These are phyloP conservation scores for Columba janthina DNA, from an alignment of 2,113 vertebrate species.

Conservation along the genomic window DNA sequence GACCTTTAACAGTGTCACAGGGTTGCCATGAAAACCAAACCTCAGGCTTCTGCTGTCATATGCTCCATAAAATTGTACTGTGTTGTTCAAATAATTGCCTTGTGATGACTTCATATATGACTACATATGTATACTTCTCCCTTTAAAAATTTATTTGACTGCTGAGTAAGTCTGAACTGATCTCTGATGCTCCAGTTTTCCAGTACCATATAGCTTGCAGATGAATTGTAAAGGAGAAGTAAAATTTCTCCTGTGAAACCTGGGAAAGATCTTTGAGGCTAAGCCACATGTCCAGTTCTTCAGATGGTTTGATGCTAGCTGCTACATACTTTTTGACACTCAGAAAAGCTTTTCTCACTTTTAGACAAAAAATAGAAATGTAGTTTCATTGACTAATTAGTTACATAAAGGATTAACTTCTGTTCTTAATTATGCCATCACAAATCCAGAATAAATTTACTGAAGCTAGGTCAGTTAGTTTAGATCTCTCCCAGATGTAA, in stretches of 20 bases:
- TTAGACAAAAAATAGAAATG: constrained; percentile 23
- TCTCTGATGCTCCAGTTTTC: not conserved
- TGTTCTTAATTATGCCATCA: not conserved
- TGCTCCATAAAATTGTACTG: not conserved
- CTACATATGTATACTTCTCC: not conserved
- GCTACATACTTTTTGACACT: not conserved
- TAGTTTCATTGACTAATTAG: constrained; percentile 23
- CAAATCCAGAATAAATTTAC: not conserved
- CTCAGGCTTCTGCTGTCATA: not conserved
- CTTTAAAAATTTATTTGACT: not conserved
- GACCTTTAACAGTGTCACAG: not conserved
- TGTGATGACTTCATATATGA: not conserved
- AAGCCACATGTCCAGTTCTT: not conserved
- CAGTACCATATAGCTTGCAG: not conserved
- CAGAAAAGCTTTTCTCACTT: constrained; percentile 11
- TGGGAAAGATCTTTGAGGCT: not conserved
- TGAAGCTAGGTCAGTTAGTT: not conserved
- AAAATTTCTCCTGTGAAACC: not conserved
- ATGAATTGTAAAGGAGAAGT: not conserved
- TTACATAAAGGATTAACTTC: not conserved
- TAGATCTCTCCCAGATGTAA: not conserved
- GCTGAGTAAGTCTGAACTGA: not conserved
- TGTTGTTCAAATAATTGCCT: not conserved
- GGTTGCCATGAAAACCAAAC: not conserved
- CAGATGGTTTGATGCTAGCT: constrained; percentile 3